Base-by-base conservation (phyloP, 2,113 vertebrate species). In the Chaetodon auriga region DNA sequence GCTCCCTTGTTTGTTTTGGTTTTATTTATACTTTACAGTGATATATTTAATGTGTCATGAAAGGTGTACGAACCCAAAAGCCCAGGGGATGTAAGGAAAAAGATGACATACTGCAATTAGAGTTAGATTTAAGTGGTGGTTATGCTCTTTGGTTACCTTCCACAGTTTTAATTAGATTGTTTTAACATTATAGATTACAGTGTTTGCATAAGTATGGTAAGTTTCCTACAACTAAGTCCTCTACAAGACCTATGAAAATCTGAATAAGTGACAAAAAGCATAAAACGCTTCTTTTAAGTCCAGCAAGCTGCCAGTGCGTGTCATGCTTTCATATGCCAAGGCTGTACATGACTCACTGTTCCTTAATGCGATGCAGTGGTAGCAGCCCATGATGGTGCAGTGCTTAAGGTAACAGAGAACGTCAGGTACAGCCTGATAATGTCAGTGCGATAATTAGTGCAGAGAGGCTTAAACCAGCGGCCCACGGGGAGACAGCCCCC, bases 391-490 rank as follows among this genome's bases (percentile, higher is more conserved):
- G 75, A 70, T 65, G 48, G 76, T 61, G 73, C 60, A 38, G 53
- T 18, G 66, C 85, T 88, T 84, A 80, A 87, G 78, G 88, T 88
- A 84, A 75, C 51, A 25, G 83, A 85, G 83, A 89, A 75, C 75
- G 79, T 78, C 90, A 90, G 93, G 91, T 92, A 90, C 81, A 86
- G 88, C 71, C 88, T 91, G 89, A 94, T 93, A 94, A 94, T 94
- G 93, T 92, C 94, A 93, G 86, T 89, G 91, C 85, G 87, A 93
- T 94, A 92, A 94, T 94, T 94, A 93, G 91, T 74, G 90, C 89
- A 84, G 84, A 93, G 92, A 90, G 86, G 90, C 91, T 93, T 92
- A 93, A 89, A 93, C 85, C 92, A 90, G 90, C 75, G 57, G 89
- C 81, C 90, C 86, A 83, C 95, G 77, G 92, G 83, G 87, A 90